Evolutionary conservation across 2,888 invertebrate genomes (phyloP), one percentile per base, ranked within the genome.

Genomic region (Drosophila siamana): DNA sequence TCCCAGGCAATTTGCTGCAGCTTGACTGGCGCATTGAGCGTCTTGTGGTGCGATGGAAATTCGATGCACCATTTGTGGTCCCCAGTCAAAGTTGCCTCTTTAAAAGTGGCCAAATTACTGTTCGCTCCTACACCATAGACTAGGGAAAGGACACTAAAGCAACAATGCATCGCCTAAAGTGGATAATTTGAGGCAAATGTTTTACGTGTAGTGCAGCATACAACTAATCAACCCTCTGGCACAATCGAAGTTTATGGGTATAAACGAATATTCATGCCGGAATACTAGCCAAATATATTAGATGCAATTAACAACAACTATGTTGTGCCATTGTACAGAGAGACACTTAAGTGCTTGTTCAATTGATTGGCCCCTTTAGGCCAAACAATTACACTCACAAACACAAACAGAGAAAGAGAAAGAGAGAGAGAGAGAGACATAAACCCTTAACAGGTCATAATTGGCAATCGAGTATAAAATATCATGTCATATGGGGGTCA

Each of bases 361-460:
- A 68, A 73, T 75, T 73, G 65, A 66, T 62, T 71, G 56, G 41
- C 46, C 59, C 55, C 59, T 62, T 59, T 15, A 40, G 52, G 72
- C 73, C 73, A 57, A 54, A 55, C 73, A 76, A 76, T 76, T 72
- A 66, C 65, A 63, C 61, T 40, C 52, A 48, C 62, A 57, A 6
- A 54, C 9, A 38, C 19, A 33, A 22, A 33, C 11, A 22, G 68
- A n/a, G n/a, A n/a, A n/a, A n/a, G n/a, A n/a, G n/a, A n/a, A n/a
- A n/a, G n/a, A n/a, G n/a, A 56, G 61, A 72, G 72, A 57, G 64
- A 19, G 1, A 19, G 19, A 19, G 59, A 66, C 65, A 62, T 71
- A 78, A 65, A 61, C 80, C 71, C 74, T 76, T 80, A 85, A 83
- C 82, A 85, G 82, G 74, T 85, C 82, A 83, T 85, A 83, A 83